Base-by-base conservation (phyloP, 2,888 invertebrate species). In the Camptogramma bilineatum region DNA sequence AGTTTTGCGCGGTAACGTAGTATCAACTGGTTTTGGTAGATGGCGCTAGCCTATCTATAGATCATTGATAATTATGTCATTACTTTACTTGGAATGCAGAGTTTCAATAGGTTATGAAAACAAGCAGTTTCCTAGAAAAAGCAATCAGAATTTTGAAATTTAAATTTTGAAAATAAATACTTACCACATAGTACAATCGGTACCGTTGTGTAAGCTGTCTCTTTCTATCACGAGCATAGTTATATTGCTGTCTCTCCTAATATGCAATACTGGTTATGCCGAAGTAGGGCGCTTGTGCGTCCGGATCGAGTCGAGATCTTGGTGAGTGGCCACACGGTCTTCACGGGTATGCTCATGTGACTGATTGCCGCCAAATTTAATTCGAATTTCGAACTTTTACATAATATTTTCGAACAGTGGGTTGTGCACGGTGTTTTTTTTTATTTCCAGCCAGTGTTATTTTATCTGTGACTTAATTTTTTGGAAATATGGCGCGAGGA, bases 221-320 rank as follows among this genome's bases (percentile, higher is more conserved):
- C 80, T 77, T 74, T 85, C 83, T 75, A 69, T 67, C 76, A 39
- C 60, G 66, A 57, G 69, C 59, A 62, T 70, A 69, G 67, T 68
- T 72, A 72, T 74, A 74, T 71, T 73, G 78, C 79, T 74, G 70
- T 90, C 90, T 87, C 90, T 85, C 88, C 79, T 80, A 39, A 3
- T 28, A 81, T 86, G 71, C 81, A 83, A 86, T 84, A 89, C 86
- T 86, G 84, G 87, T 83, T 87, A 78, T 81, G 81, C 74, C 80
- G 87, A 92, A 93, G 92, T 92, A 93, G 92, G 92, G 90, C 91
- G 91, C 80, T 79, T 82, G 83, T 78, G 87, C 81, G 85, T 82
- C 78, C 82, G 87, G 79, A 85, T 80, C 81, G 88, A 89, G 88
- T 88, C 84, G 87, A 90, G 85, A 91, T 90, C 90, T 90, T 86